Percentiles rank a stretch among this genome's conserved stretches.
phyloP scores from a whole-genome alignment of 2,797 vertebrate species.

The Dryobates pubescens region DNA sequence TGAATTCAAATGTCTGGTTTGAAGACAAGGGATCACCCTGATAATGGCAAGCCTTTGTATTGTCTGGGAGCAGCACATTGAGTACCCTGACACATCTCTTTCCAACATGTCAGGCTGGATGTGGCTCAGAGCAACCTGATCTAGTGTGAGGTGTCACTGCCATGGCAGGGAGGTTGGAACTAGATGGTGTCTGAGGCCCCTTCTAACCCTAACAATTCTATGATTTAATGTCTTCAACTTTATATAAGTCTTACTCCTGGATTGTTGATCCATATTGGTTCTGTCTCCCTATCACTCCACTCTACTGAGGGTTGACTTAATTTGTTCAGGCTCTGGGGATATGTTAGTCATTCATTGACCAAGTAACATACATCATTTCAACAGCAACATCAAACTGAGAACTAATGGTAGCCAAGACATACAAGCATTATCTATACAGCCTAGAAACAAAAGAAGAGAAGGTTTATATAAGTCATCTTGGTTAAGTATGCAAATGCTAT shows the following conservation, averaged over 20 bases:
- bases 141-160: no score
- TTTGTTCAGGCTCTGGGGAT: neutral
- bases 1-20: neutral
- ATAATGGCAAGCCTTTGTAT: neutral
- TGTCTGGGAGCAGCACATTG: neutral
- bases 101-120: neutral
- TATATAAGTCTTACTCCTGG: neutral
- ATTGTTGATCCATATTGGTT: neutral
- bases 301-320: neutral
- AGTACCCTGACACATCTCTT: neutral
- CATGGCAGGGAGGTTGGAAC: no score
- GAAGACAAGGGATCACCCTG: neutral
- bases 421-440: neutral
- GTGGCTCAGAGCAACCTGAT: no score
- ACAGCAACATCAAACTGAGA: neutral
- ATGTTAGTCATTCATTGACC: neutral
- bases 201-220: no score
- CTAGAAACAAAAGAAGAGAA: neutral
- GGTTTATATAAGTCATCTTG: fast-evolving
- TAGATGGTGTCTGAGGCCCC: no score
- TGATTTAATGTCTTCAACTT: fast-evolving
- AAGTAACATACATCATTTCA: neutral
- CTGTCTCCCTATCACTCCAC: neutral
- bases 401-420: neutral
- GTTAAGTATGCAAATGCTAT: neutral